phyloP scores from a whole-genome alignment of 2,113 vertebrate species.

The Narcine bancroftii region DNA sequence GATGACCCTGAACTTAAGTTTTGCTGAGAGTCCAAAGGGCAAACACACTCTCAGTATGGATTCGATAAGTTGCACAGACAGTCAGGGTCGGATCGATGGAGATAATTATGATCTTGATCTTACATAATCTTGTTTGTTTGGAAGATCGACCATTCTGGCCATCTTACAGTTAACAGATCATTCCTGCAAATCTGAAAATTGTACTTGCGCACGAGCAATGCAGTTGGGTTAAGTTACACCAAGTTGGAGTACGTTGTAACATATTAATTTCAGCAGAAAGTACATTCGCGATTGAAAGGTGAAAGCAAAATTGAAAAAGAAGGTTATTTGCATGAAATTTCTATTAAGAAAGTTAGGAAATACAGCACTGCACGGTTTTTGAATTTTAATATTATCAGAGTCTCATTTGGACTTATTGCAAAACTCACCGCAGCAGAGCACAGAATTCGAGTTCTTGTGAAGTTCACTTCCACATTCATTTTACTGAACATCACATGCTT shows the following conservation, averaged over 20 bases:
- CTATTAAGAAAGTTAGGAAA: neutral
- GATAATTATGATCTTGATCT: neutral
- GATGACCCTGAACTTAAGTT: neutral
- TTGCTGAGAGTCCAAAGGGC: neutral
- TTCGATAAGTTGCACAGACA: neutral
- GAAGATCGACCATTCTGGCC: neutral
- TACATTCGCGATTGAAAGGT: neutral
- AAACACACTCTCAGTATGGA: neutral
- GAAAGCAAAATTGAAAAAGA: conserved; percentile 11
- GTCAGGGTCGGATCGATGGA: neutral
- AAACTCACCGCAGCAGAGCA: neutral
- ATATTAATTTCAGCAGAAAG: neutral
- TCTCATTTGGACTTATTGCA: neutral
- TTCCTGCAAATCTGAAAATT: neutral
- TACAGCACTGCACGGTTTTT: neutral
- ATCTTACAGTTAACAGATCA: neutral
- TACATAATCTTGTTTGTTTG: neutral
- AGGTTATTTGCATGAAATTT: conserved; percentile 28
- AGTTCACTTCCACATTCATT: neutral
- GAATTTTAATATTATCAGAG: conserved; percentile 10
- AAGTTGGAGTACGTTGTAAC: neutral
- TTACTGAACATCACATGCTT: neutral
- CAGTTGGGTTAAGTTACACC: neutral
- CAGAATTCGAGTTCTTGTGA: neutral
- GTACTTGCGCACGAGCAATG: neutral